Conservation (phyloP, 2,113 vertebrate genomes). For the Tiliqua scincoides region DNA sequence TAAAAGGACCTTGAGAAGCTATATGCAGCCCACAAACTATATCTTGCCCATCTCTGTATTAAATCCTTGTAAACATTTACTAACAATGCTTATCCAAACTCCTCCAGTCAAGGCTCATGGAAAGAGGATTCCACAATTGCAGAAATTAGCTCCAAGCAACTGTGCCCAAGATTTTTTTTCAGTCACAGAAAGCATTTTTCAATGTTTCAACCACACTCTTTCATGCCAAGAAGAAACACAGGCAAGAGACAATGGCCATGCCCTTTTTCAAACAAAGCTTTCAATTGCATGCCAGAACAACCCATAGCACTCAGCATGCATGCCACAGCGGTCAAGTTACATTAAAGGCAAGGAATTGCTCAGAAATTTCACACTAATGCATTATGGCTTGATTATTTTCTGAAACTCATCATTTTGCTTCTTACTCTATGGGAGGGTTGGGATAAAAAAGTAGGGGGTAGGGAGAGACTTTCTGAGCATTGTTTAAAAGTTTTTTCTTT, state of each 20-base stretch:
- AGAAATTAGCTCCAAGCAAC: background rate
- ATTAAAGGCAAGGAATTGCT: slow-evolving; percentile 29
- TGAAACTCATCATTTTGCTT: background rate
- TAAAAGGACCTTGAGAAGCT: background rate
- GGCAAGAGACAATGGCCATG: background rate
- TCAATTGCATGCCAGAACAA: slow-evolving; percentile 2
- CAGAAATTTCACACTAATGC: slow-evolving; percentile 30
- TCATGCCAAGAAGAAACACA: slow-evolving; percentile 28
- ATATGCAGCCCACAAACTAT: background rate
- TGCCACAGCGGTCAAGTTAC: slow-evolving; percentile 25
- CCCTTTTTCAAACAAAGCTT: slow-evolving; percentile 15
- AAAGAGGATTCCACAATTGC: background rate
- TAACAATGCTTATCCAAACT: background rate
- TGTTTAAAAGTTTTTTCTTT: background rate
- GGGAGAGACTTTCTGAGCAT: background rate
- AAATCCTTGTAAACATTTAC: background rate
- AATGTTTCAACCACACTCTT: slow-evolving; percentile 6
- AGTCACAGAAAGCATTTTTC: background rate
- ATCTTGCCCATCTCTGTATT: background rate
- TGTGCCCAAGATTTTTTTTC: background rate
- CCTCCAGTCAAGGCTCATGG: background rate
- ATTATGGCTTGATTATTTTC: slow-evolving; percentile 18
- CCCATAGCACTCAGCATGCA: background rate
- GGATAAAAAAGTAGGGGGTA: background rate
- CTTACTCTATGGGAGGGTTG: background rate